Base-by-base conservation (phyloP, 2,113 vertebrate genomes). In the Riparia riparia region DNA sequence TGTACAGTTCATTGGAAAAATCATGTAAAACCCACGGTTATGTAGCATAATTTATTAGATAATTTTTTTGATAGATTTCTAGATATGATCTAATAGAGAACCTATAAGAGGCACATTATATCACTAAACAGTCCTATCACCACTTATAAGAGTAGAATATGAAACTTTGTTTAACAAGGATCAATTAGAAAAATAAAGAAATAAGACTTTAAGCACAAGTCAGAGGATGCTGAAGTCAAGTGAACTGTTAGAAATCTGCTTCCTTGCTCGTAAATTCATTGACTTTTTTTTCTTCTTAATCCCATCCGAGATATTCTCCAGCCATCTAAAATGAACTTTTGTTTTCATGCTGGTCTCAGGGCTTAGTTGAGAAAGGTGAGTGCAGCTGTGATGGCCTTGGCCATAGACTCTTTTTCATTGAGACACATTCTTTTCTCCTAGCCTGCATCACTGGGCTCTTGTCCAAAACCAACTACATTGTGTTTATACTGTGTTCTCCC, bases 401-500 rank as follows among this genome's bases (percentile, higher is more conserved):
- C 79, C 79, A 49, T 81, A 45, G 68, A 64, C 34, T 69, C 39
- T 71, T 86, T 94, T 92, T 94, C 51, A 56, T 63, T 50, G 79
- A 93, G 71, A 90, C 50, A 77, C 81, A 96, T 95, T 97, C 87
- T 56, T 86, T 93, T 96, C 85, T 95, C 76, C 65, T 90, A 83
- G 79, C 80, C 93, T 92, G 71, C 49, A 95, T 96, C 85, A 60
- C 64, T 93, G 92, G 95, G 90, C 96, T 86, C 14, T 81, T 12
- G 0, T 94, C 95, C 96, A 96, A 96, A 96, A 83, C 54, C 83
- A 95, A 71, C 90, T 71, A 7, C 44, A 71, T 86, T 17, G 9
- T 97, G 88, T 95, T 94, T 96, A 89, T 90, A 41, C 42, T 93
- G 87, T 93, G 82, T 96, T 90, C 88, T 94, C 74, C 79, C 92